Base-by-base conservation (phyloP, 2,113 vertebrate species). In the Pelodiscus sinensis region DNA sequence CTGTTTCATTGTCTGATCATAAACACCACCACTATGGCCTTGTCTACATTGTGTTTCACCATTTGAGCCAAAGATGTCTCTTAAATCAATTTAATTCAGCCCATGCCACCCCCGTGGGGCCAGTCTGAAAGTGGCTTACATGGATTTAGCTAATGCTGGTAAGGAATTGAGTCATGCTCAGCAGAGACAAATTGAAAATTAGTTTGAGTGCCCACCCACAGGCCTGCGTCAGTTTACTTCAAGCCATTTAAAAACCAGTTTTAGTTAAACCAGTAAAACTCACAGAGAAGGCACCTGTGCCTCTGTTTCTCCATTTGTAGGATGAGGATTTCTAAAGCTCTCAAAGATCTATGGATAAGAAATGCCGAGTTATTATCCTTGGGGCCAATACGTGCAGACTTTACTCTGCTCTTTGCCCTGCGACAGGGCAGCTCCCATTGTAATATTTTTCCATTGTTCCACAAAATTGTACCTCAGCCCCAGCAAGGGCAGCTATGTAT, bases 401-500 rank as follows among this genome's bases (percentile, higher is more conserved):
- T 16, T 6, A 60, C 38, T 4, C 2, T 85, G 86, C 8, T 9
- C 79, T 81, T 86, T 58, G 3, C 25, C 78, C 82, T 54, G 19
- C 22, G 81, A 15, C 9, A 90, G 25, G 60, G 73, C n/a, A 3
- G 9, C 9, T 73, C 8, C 9, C 80, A 22, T 75, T 68, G 51
- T 6, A 54, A 82, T 38, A n/a, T 58, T 86, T 92, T 84, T 81
- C 68, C 80, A 2, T 58, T 90, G 29, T 89, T 27, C n/a, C 86
- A 11, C 22, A 56, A 83, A 52, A 35, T 89, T 9, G 11, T 81
- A 19, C 6, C 68, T 78, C 22, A 85, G 14, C 3, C 25, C 88
- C 50, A 82, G 16, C 4, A 91, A 92, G 92, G 19, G 0, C 0
- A 0, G 10, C 9, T 73, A 13, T 0, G 0, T 60, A 44, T 27